Percentiles rank a stretch among this genome's conserved stretches.
phyloP scores from a whole-genome alignment of 2,113 vertebrate genomes.

The Coregonus clupeaformis region DNA sequence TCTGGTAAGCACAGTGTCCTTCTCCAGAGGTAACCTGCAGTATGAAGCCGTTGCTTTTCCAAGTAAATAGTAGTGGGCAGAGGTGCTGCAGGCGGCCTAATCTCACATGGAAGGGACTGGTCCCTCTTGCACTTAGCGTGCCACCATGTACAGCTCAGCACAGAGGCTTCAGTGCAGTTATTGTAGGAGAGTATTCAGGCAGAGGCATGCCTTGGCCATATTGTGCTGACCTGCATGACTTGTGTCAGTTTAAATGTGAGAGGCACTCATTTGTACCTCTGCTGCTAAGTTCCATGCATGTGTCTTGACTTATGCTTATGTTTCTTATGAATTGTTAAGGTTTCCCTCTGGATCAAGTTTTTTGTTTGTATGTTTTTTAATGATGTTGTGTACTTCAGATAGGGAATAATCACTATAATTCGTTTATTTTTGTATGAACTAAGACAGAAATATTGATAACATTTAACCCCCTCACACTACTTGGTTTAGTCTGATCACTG shows the following conservation, averaged over 20 bases:
- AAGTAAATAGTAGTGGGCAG: slow-evolving; percentile 5
- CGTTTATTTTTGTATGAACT: slow-evolving; percentile 70
- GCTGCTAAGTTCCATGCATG: neutral
- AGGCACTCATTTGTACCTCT: neutral
- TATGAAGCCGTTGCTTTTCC: slow-evolving; percentile 11
- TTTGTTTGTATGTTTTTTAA: slow-evolving; percentile 27
- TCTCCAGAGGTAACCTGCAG: neutral
- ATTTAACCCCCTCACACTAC: neutral
- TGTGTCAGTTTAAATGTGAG: neutral
- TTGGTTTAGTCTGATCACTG: slow-evolving; percentile 61
- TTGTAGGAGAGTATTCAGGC: neutral
- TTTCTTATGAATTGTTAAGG: neutral
- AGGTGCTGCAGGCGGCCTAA: neutral
- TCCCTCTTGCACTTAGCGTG: neutral
- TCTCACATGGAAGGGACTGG: neutral
- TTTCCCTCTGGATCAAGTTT: slow-evolving; percentile 41
- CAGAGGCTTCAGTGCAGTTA: neutral
- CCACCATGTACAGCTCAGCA: neutral
- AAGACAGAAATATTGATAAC: slow-evolving; percentile 44
- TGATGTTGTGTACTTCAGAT: slow-evolving; percentile 43
- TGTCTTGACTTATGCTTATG: neutral
- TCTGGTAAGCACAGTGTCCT: slow-evolving; percentile 17
- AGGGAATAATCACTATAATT: slow-evolving; percentile 56
- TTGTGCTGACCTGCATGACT: neutral
- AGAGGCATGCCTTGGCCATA: neutral